Conservation (phyloP, 2,113 vertebrate genomes). For the Lamprotornis superbus region DNA sequence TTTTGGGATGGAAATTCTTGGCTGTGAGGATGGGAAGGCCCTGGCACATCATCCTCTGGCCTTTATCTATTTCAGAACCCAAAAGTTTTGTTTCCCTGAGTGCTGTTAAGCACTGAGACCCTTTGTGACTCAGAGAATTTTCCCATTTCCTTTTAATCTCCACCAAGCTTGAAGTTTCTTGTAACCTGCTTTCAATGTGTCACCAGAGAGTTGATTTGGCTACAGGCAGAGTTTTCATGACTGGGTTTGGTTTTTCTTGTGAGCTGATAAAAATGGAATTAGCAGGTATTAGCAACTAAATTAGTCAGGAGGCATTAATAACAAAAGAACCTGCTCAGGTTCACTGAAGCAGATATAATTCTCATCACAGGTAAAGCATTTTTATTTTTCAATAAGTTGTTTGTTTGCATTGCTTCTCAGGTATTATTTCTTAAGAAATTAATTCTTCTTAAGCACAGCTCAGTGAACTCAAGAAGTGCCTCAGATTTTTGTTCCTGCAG, state of each 20-base stretch:
- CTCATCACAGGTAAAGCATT: background rate
- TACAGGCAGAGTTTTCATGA: background rate
- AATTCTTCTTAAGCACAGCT: conserved; percentile 1
- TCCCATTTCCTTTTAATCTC: background rate
- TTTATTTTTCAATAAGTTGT: background rate
- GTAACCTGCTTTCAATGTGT: background rate
- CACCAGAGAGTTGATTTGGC: background rate
- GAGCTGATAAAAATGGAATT: conserved; percentile 42
- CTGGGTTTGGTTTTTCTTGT: background rate
- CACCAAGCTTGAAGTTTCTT: background rate
- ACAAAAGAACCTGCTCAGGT: background rate
- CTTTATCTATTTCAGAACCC: background rate
- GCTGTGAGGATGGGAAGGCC: background rate
- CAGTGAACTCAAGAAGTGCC: background rate
- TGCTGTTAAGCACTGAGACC: background rate
- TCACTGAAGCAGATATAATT: conserved; percentile 20
- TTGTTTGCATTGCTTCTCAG: conserved; percentile 1
- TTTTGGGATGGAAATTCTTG: background rate
- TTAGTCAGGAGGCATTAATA: conserved; percentile 3
- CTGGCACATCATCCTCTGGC: background rate
- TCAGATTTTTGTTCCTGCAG: background rate
- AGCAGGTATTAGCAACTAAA: conserved; percentile 42
- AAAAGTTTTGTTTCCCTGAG: background rate
- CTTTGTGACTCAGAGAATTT: background rate
- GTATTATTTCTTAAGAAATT: background rate